phyloP scores from a whole-genome alignment of 2,888 invertebrate species.

The Parochlus steinenii region DNA sequence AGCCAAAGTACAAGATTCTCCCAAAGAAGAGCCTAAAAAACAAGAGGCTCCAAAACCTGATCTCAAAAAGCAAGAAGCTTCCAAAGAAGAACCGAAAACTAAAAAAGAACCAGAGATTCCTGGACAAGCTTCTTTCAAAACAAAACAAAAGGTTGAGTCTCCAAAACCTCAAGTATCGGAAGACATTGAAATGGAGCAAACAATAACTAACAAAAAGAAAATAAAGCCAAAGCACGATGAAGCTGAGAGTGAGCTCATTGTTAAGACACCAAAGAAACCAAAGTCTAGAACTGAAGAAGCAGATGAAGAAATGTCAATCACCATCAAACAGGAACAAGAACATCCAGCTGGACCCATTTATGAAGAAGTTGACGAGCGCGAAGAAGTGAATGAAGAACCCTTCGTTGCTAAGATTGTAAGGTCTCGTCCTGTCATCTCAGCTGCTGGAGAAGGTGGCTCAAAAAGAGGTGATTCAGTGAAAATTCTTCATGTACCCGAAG shows the following conservation, averaged over 20 bases:
- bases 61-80: background rate
- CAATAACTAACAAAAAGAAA: background rate
- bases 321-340: no score
- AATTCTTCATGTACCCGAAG: no score
- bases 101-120: background rate
- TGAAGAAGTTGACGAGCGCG: background rate
- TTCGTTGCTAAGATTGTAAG: background rate
- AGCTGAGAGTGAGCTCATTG: constrained; percentile 17
- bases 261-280: constrained; percentile 16
- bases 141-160: background rate
- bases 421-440: background rate
- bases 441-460: background rate
- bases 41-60: background rate
- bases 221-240: constrained; percentile 20
- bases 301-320: background rate
- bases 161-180: background rate
- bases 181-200: background rate
- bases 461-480: no score
- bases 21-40: constrained; percentile 18
- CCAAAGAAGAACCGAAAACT: background rate
- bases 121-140: background rate
- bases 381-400: background rate
- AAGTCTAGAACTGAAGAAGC: constrained; percentile 1
- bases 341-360: constrained; percentile 6
- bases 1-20: constrained; percentile 24